Evolutionary conservation across 2,888 invertebrate species (phyloP), one percentile per base, ranked within the genome.

Genomic region (Pasiphila rectangulata): DNA sequence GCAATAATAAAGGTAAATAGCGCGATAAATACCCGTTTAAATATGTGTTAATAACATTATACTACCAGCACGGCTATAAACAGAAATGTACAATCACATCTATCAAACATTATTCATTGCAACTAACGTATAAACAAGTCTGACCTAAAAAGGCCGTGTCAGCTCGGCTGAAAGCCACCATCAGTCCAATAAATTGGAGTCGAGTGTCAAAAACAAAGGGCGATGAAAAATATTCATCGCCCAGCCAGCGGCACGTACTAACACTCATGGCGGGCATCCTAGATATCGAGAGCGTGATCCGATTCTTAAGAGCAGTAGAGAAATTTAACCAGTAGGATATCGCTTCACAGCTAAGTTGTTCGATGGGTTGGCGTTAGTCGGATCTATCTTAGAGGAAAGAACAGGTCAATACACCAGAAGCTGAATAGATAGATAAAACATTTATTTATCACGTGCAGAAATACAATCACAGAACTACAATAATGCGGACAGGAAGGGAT

Each of bases 181-280:
- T 27, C 27, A 27, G 27, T 27, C 27, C 13, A 27, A 27, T 27
- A 27, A 3, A 13, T 71, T 68, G 68, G 17, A n/a, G n/a, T n/a
- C 19, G 10, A 35, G 21, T 21, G 36, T 36, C 20, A 65, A 67
- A 72, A 71, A 72, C 68, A 70, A 72, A 69, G 56, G 52, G 52
- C 56, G 61, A 61, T 66, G 61, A 56, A 54, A 60, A 65, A 68
- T 71, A 72, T 69, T 70, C 75, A 71, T 68, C 63, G 59, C n/a
- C n/a, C n/a, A n/a, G 46, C 27, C 56, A 46, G 36, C 44, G 64
- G 69, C 74, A 75, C 76, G 74, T 75, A 64, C 58, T 29, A 56
- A 54, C 72, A 76, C 79, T 79, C 75, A 70, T 61, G 62, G 61
- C 61, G 61, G 57, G 62, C 58, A 54, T 65, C 69, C 61, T 40